phyloP scores from a whole-genome alignment of 2,113 vertebrate species.

The Cavia porcellus region DNA sequence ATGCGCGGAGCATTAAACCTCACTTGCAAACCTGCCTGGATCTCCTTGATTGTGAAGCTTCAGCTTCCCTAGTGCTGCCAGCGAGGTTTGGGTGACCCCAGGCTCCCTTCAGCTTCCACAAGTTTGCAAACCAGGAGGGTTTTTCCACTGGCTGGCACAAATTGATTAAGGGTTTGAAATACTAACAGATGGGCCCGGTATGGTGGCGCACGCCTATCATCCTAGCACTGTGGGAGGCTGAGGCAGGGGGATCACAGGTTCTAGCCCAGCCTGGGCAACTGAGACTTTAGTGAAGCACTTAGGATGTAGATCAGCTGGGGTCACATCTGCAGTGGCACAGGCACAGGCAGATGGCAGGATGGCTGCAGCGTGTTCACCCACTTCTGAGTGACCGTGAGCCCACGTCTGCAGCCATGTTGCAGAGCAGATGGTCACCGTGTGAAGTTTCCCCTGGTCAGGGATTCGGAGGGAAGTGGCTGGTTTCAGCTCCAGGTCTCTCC shows the following conservation, averaged over 20 bases:
- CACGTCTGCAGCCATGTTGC: background rate
- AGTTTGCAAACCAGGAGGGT: background rate
- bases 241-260: background rate
- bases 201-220: background rate
- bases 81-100: background rate
- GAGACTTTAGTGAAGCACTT: background rate
- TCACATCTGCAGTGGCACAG: background rate
- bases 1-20: constrained; percentile 38
- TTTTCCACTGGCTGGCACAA: background rate
- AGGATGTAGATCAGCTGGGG: background rate
- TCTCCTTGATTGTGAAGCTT: background rate
- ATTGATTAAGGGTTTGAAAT: background rate
- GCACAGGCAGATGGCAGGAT: background rate
- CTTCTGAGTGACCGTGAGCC: background rate
- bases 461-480: background rate
- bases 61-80: background rate
- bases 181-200: background rate
- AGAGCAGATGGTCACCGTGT: background rate
- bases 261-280: background rate
- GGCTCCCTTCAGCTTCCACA: background rate
- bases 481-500: background rate
- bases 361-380: background rate
- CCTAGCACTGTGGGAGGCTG: background rate
- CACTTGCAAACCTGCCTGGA: background rate
- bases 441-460: background rate